Evolutionary conservation across 2,888 invertebrate genomes (phyloP), one percentile per base, ranked within the genome.

Genomic region (Bembecia ichneumoniformis): DNA sequence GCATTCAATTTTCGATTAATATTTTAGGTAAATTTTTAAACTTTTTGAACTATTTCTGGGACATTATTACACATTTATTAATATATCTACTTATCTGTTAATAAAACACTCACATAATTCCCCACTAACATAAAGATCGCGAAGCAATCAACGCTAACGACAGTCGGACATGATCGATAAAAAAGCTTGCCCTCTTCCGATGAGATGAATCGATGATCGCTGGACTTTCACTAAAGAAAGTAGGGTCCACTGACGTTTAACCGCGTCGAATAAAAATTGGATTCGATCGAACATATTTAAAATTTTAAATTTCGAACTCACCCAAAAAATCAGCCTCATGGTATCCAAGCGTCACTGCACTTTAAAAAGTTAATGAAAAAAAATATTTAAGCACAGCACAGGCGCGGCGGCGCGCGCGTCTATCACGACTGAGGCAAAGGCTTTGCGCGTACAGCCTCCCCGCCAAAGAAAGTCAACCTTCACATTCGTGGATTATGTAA

Each of bases 321-420:
- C 86, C 86, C 82, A 86, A 81, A 77, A 80, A 68, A 75, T 68
- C 56, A 80, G 79, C 78, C 84, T 77, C 86, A 87, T 87, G 67
- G 73, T 83, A 83, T 82, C 83, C 84, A 72, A 71, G 61, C 28
- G 20, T 48, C 77, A 81, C 80, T 71, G 63, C 80, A 81, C 82
- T 72, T 62, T 56, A 58, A 66, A 66, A 67, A 71, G 66, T 60
- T 56, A 62, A 66, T 66, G 59, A 59, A 57, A 60, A 60, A 63
- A 63, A 63, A 62, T 28, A 28, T 28, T 9, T 28, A 9, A 64
- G 60, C 83, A 83, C 83, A 63, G 70, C 84, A 86, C 86, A 64
- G 66, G 86, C 86, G 86, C 86, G 82, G 51, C 51, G 61, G 64
- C 63, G 68, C 83, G 83, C 86, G 82, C 81, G 58, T 66, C 70